phyloP scores from a whole-genome alignment of 2,113 vertebrate genomes.

The Mellivora capensis region DNA sequence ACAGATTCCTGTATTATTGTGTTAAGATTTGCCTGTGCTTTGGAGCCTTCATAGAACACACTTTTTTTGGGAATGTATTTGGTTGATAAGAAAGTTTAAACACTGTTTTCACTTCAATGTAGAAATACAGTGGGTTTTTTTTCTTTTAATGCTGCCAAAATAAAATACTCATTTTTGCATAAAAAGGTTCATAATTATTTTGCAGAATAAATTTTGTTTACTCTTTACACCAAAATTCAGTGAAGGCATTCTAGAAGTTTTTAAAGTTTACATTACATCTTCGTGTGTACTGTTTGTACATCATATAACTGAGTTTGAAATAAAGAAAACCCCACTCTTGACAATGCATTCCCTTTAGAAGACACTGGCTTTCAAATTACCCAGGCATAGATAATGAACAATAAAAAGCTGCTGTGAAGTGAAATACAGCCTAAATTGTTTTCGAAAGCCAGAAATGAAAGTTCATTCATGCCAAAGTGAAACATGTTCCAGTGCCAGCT shows the following conservation, averaged over 20 bases:
- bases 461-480: background rate
- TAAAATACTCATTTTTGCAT: conserved; percentile 81
- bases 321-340: conserved; percentile 54
- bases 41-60: conserved; percentile 39
- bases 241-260: conserved; percentile 19
- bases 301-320: conserved; percentile 39
- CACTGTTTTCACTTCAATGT: conserved; percentile 80
- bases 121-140: conserved; percentile 77
- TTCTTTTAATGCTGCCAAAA: conserved; percentile 81
- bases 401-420: conserved; percentile 31
- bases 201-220: conserved; percentile 45
- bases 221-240: background rate
- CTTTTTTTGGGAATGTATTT: conserved; percentile 68
- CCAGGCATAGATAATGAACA: background rate
- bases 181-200: conserved; percentile 62
- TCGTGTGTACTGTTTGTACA: background rate
- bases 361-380: conserved; percentile 18
- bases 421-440: background rate
- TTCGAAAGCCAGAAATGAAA: conserved; percentile 5
- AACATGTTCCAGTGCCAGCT: background rate
- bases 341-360: background rate
- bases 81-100: conserved; percentile 73
- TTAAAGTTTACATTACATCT: conserved; percentile 17
- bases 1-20: conserved; percentile 61
- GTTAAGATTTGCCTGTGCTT: conserved; percentile 63